These are phyloP conservation scores for Pygmarrhopalites habei DNA, from an alignment of 1,140 invertebrate species.

Conservation along the genomic window DNA sequence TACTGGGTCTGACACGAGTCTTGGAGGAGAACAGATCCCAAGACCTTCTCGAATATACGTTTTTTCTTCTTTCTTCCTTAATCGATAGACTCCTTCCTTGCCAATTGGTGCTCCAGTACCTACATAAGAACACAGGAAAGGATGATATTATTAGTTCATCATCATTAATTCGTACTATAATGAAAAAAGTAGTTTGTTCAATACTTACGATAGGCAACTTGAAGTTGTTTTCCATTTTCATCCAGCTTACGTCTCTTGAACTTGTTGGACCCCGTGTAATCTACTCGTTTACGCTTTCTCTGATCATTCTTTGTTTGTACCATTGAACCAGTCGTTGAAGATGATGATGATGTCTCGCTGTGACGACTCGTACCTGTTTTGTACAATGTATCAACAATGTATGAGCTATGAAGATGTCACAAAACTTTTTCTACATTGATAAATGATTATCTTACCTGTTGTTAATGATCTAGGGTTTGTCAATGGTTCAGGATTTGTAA, in stretches of 20 bases:
- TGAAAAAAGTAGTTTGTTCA: no score
- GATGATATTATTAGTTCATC: no score
- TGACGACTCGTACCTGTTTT: neutral
- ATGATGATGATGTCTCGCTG: neutral
- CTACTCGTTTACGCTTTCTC: neutral
- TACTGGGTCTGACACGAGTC: no score
- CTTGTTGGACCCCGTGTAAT: neutral
- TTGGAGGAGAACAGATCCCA: neutral
- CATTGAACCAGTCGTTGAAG: neutral
- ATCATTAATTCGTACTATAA: no score
- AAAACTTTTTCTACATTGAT: neutral
- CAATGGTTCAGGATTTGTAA: neutral
- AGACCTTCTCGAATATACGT: neutral
- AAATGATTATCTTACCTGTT: neutral
- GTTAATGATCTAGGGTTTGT: neutral
- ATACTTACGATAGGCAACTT: neutral
- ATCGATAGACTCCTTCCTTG: neutral
- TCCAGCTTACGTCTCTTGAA: neutral
- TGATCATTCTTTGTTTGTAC: neutral
- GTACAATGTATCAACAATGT: neutral
- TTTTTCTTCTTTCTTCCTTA: neutral
- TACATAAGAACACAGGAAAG: no score
- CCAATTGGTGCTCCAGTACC: conserved; percentile 12
- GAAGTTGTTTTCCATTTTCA: conserved; percentile 6
- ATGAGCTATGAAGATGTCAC: neutral